Percentiles rank a stretch among this genome's conserved stretches.
These are phyloP conservation scores for Sarcophaga caerulescens DNA, from an alignment of 2,888 invertebrate genomes.

Conservation along the genomic window DNA sequence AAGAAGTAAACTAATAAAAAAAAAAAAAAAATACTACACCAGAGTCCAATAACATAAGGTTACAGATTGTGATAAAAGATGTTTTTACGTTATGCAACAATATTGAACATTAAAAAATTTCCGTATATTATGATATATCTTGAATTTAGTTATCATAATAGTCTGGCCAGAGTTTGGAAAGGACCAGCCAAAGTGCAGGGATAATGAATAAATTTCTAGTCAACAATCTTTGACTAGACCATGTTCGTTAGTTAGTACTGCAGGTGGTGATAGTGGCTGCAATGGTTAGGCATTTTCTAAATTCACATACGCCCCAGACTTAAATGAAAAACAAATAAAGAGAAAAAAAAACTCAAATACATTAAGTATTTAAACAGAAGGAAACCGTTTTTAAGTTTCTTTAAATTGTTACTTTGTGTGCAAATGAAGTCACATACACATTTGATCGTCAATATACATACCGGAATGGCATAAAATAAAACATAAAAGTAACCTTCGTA, in stretches of 20 bases:
- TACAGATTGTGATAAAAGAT: constrained; percentile 10
- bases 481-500: constrained; percentile 64
- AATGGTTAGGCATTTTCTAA: constrained; percentile 61
- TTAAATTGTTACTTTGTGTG: constrained; percentile 78
- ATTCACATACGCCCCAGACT: constrained; percentile 59
- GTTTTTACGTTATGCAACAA: neutral
- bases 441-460: constrained; percentile 34
- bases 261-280: constrained; percentile 50
- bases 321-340: constrained; percentile 22
- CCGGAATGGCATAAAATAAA: constrained; percentile 69
- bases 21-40: constrained; percentile 18
- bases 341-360: constrained; percentile 12
- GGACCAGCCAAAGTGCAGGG: too few species aligned
- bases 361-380: constrained; percentile 56
- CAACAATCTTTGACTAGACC: neutral
- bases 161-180: neutral
- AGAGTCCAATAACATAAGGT: constrained; percentile 3
- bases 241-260: neutral
- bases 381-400: constrained; percentile 62
- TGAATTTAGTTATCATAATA: too few species aligned
- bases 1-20: constrained; percentile 55
- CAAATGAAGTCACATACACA: constrained; percentile 74
- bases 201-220: neutral
- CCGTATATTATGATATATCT: too few species aligned
- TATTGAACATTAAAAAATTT: too few species aligned